A percentile compares a stretch with the other conserved stretches of the same genome.
phyloP scores from a whole-genome alignment of 2,888 invertebrate species.

The Choreutis nemorana region DNA sequence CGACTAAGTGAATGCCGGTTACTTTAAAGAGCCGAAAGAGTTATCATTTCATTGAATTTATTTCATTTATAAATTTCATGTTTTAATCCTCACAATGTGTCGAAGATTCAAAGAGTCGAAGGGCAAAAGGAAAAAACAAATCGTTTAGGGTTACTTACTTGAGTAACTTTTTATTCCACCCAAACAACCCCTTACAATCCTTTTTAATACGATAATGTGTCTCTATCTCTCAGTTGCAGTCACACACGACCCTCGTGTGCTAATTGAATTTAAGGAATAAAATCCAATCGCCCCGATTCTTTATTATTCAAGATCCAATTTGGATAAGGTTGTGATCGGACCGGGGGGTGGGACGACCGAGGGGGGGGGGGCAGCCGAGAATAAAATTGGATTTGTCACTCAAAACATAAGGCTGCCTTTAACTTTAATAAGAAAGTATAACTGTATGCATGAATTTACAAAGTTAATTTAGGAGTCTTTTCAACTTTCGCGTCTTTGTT shows the following conservation, averaged over 20 bases:
- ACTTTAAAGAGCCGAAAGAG: too few relatives aligned
- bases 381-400: conserved; percentile 67
- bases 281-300: conserved; percentile 68
- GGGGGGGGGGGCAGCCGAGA: conserved; percentile 57
- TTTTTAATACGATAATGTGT: conserved; percentile 59
- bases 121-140: too few relatives aligned
- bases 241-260: conserved; percentile 63
- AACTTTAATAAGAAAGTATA: conserved; percentile 28
- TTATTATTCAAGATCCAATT: conserved; percentile 70
- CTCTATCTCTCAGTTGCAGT: conserved; percentile 64
- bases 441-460: conserved; percentile 8
- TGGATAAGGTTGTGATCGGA: conserved; percentile 65
- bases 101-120: too few relatives aligned
- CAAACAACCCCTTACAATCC: conserved; percentile 43
- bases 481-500: too few relatives aligned
- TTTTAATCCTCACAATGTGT: too few relatives aligned
- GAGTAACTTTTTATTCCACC: conserved; percentile 21
- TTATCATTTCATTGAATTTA: too few relatives aligned
- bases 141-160: conserved; percentile 11
- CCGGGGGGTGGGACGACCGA: conserved; percentile 32
- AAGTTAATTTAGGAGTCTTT: too few relatives aligned
- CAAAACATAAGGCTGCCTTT: conserved; percentile 62
- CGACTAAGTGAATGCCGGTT: too few relatives aligned
- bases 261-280: conserved; percentile 69
- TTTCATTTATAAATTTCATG: too few relatives aligned